phyloP scores from a whole-genome alignment of 2,113 vertebrate species.

The Atherinomorus stipes region DNA sequence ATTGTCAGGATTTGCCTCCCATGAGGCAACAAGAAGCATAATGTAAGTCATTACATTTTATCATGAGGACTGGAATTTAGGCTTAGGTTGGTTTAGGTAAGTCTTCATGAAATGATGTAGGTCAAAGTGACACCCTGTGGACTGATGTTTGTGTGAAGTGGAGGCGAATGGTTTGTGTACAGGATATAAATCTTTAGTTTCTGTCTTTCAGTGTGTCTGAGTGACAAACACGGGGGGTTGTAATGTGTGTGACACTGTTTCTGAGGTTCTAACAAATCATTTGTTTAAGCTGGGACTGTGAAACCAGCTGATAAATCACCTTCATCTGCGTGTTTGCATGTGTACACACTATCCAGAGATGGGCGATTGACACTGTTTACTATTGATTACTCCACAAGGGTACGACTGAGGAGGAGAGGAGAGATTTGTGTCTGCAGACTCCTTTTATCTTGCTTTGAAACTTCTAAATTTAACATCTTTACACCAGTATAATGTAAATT shows the following conservation, averaged over 20 bases:
- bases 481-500: neutral
- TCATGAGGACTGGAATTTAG: neutral
- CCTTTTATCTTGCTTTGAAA: neutral
- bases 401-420: neutral
- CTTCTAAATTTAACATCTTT: conserved; percentile 10
- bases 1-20: neutral
- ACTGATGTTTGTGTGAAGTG: conserved; percentile 3
- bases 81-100: neutral
- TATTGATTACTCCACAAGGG: conserved; percentile 43
- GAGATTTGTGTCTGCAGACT: neutral
- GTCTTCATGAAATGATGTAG: neutral
- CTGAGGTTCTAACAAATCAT: conserved; percentile 47
- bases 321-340: conserved; percentile 26
- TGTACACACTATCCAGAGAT: neutral
- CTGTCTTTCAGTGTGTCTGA: neutral
- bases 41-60: conserved; percentile 6
- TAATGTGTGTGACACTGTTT: conserved; percentile 14
- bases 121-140: neutral
- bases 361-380: conserved; percentile 23
- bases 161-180: neutral
- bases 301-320: conserved; percentile 44
- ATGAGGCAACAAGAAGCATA: conserved; percentile 1
- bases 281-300: conserved; percentile 38
- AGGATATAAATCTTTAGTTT: conserved; percentile 14
- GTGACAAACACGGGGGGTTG: conserved; percentile 18